Base-by-base conservation (phyloP, 2,113 vertebrate genomes). In the Romanogobio albipinnatus region DNA sequence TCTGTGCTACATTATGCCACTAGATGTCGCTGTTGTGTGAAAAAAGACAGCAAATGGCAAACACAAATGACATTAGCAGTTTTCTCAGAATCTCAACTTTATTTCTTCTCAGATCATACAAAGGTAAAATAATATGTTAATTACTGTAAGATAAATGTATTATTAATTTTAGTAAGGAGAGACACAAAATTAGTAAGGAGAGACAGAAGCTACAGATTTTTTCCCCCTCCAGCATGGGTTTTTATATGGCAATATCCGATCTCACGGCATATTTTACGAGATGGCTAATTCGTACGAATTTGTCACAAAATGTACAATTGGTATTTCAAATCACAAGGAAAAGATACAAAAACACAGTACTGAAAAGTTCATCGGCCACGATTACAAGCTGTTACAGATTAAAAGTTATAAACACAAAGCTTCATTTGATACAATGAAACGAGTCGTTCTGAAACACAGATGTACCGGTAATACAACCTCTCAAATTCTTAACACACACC, bases 21-120 rank as follows among this genome's bases (percentile, higher is more conserved):
- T 36, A 84, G 83, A 68, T 66, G 83, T 24, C 83, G 47, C 83
- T 84, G 73, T 51, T 66, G 26, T 39, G 1, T 51, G 11, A 56
- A 22, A 51, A 62, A 59, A 47, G 2, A 70, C 26, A 36, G 36
- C n/a, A 33, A 43, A 14, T 26, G 10, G 45, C 24, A 22, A 39
- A 36, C 8, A 51, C 8, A 47, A 61, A 79, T 24, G 14, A 64
- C n/a, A 56, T 56, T 2, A 19, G 51, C n/a, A 61, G 58, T 10
- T 26, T 62, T 26, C 10, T 62, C n/a, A 26, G 10, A 62, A 24
- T 24, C n/a, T 62, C 3, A 75, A 51, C 1, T 75, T 76, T 76
- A 76, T 51, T 51, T 64, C 14, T 70, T 70, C 36, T 43, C 43
- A 24, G 39, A 14, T 73, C 22, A 73, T 47, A 79, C 58, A 79